Conservation (phyloP, 1,140 invertebrate genomes). For the Solen grandis region DNA sequence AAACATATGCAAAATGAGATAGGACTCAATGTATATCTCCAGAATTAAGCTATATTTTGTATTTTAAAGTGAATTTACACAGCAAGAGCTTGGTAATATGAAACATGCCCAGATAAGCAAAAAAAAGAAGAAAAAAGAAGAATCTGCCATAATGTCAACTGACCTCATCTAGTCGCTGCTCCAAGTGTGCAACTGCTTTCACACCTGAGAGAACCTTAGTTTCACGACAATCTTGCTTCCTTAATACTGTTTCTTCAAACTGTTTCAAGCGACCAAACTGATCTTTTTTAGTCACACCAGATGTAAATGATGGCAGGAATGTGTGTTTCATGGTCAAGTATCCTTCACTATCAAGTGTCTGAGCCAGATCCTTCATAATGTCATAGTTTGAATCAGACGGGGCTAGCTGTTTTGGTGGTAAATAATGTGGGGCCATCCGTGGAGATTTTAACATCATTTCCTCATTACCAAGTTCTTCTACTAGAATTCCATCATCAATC, state of each 20-base stretch:
- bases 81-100: too few relatives aligned
- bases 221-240: constrained; percentile 72
- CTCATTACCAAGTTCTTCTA: constrained; percentile 67
- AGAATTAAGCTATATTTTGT: too few relatives aligned
- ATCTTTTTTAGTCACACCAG: constrained; percentile 76
- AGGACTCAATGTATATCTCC: too few relatives aligned
- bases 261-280: constrained; percentile 73
- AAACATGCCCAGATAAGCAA: too few relatives aligned
- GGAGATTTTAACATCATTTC: constrained; percentile 69
- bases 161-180: constrained; percentile 73
- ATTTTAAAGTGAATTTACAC: too few relatives aligned
- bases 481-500: constrained; percentile 62
- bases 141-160: not conserved
- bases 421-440: constrained; percentile 12
- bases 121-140: not conserved
- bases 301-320: constrained; percentile 71
- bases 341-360: constrained; percentile 50
- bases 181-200: constrained; percentile 73
- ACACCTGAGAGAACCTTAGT: constrained; percentile 74
- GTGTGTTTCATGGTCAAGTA: constrained; percentile 61
- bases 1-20: too few relatives aligned
- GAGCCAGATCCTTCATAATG: constrained; percentile 53
- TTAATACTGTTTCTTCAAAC: constrained; percentile 73
- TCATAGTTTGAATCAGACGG: constrained; percentile 52
- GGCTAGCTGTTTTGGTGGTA: constrained; percentile 21